Evolutionary conservation across 1,140 invertebrate genomes (phyloP).

Genomic region (Holotrichia oblita): DNA sequence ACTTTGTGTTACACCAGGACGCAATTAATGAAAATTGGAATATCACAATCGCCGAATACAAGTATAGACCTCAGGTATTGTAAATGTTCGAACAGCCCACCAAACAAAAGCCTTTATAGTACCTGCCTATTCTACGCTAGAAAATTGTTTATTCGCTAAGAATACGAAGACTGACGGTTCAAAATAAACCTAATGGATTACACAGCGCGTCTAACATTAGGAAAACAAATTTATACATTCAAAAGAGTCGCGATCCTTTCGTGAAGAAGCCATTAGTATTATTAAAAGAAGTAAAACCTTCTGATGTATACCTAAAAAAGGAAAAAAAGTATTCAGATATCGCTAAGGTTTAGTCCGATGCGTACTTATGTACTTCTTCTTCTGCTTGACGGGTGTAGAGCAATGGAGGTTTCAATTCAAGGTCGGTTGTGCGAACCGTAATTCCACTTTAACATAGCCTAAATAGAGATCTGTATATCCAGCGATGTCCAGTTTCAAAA

Average conservation of each 20-base stretch:
- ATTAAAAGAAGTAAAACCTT: not conserved
- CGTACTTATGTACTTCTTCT: not conserved
- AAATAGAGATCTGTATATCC: not conserved
- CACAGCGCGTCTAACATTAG: not conserved
- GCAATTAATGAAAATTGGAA: conserved; percentile 2
- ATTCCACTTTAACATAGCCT: not conserved
- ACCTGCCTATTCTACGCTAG: not conserved
- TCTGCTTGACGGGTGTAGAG: not conserved
- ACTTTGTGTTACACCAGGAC: not conserved
- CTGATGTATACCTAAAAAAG: not conserved
- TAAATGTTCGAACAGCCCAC: not conserved
- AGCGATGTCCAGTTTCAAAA: conserved; percentile 1
- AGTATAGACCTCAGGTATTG: not conserved
- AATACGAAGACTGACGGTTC: not conserved
- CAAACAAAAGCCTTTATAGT: not conserved
- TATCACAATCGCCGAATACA: not conserved
- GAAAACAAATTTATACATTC: conserved; percentile 8
- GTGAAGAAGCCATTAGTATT: not conserved
- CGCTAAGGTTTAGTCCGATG: not conserved
- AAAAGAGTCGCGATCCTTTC: not conserved
- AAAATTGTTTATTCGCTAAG: not conserved
- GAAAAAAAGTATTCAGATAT: not conserved
- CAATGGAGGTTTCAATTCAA: not conserved
- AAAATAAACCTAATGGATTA: conserved; percentile 11
- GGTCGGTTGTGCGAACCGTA: not conserved